These are phyloP conservation scores for Drosophila setifemur DNA, from an alignment of 1,140 invertebrate species.

Conservation along the genomic window DNA sequence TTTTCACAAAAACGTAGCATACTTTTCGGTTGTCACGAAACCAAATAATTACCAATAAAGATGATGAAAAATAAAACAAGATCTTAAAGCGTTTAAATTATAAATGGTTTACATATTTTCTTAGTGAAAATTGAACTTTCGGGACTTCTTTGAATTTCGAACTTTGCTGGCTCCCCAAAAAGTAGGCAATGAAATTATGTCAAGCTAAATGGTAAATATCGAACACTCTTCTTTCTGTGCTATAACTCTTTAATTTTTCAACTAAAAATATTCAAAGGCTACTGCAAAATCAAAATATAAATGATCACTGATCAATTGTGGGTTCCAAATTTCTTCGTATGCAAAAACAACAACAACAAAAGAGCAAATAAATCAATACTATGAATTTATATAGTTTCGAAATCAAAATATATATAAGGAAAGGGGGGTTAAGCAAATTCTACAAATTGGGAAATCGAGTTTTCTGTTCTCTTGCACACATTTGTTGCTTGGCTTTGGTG, in stretches of 20 bases:
- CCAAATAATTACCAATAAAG: too few relatives aligned
- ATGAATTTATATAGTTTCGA: slow-evolving; percentile 5
- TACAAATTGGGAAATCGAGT: slow-evolving; percentile 14
- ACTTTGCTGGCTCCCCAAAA: not conserved
- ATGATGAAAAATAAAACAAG: not conserved
- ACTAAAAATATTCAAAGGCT: slow-evolving; percentile 13
- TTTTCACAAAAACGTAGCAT: slow-evolving; percentile 16
- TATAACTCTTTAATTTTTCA: slow-evolving; percentile 2
- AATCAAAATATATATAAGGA: slow-evolving; percentile 26
- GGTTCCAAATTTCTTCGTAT: not conserved
- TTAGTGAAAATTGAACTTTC: too few relatives aligned
- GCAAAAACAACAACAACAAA: slow-evolving; percentile 59
- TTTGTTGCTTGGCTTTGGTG: slow-evolving; percentile 26
- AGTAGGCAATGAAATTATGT: slow-evolving; percentile 11
- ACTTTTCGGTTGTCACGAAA: not conserved
- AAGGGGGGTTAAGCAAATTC: slow-evolving; percentile 3
- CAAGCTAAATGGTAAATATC: not conserved
- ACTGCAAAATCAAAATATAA: slow-evolving; percentile 10
- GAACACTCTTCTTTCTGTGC: not conserved
- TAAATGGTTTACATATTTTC: too few relatives aligned
- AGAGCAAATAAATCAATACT: slow-evolving; percentile 17
- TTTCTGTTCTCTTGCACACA: too few relatives aligned
- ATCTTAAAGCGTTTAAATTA: too few relatives aligned
- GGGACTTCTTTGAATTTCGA: too few relatives aligned
- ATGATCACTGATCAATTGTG: slow-evolving; percentile 6